phyloP scores from a whole-genome alignment of 1,140 invertebrate genomes.

The Drosophila athabasca region DNA sequence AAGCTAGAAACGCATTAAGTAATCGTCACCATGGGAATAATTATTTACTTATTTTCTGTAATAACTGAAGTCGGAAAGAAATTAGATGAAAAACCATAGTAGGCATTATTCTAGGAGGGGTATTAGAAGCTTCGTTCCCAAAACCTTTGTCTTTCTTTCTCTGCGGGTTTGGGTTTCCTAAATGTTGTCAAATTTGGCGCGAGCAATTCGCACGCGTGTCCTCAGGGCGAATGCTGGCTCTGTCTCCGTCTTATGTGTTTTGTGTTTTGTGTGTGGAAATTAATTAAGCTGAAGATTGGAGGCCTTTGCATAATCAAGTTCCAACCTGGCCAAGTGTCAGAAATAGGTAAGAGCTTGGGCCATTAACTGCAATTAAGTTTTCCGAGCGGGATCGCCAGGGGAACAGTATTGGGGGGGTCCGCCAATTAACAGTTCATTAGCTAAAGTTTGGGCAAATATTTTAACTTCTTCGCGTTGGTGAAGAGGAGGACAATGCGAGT shows the following conservation, averaged over 20 bases:
- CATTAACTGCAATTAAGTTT: constrained; percentile 73
- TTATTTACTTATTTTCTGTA: too few relatives aligned
- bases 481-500: constrained; percentile 7
- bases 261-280: constrained; percentile 44
- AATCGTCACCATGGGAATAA: too few relatives aligned
- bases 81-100: too few relatives aligned
- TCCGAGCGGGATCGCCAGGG: not conserved
- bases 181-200: constrained; percentile 75
- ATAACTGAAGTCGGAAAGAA: too few relatives aligned
- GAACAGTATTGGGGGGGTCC: constrained; percentile 4
- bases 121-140: not conserved
- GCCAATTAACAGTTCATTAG: constrained; percentile 81
- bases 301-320: constrained; percentile 74
- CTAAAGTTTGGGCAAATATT: constrained; percentile 67
- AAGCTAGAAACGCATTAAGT: too few relatives aligned
- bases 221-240: constrained; percentile 39
- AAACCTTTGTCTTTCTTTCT: constrained; percentile 14
- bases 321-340: constrained; percentile 51
- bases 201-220: constrained; percentile 56
- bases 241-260: not conserved
- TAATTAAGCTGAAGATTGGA: constrained; percentile 41
- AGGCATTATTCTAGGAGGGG: too few relatives aligned
- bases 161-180: constrained; percentile 16
- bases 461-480: constrained; percentile 40
- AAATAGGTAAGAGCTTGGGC: constrained; percentile 57